These are phyloP conservation scores for Harpagoxenus sublaevis DNA, from an alignment of 2,888 invertebrate species.

Conservation along the genomic window DNA sequence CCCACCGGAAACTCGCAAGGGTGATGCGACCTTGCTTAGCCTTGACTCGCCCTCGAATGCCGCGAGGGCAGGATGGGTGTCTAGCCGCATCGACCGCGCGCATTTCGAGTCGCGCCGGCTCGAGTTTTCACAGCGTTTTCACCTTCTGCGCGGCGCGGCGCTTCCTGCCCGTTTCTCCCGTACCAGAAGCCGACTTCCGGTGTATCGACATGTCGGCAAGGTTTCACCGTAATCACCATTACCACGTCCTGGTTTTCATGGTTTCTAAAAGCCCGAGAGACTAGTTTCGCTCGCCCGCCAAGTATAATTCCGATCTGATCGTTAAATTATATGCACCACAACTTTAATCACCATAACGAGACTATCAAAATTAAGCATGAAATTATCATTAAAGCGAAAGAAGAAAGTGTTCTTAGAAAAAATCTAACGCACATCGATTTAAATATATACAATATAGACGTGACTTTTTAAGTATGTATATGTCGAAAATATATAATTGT, in stretches of 20 bases:
- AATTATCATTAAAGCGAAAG: background rate
- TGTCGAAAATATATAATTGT: background rate
- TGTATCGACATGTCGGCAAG: conserved; percentile 50
- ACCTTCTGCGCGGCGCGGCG: conserved; percentile 16
- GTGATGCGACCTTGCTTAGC: conserved; percentile 80
- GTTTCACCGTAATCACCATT: conserved; percentile 61
- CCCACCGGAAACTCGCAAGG: conserved; percentile 30
- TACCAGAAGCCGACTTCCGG: conserved; percentile 49
- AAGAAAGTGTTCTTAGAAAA: background rate
- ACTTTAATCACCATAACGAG: conserved; percentile 24
- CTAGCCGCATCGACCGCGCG: conserved; percentile 87
- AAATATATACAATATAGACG: background rate
- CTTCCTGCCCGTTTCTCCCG: conserved; percentile 42
- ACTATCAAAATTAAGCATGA: background rate
- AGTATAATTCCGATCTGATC: background rate
- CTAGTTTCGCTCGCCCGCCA: conserved; percentile 16
- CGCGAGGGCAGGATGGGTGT: conserved; percentile 85
- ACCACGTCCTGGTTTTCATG: conserved; percentile 60
- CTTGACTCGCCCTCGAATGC: conserved; percentile 85
- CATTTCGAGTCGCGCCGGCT: conserved; percentile 33
- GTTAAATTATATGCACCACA: conserved; percentile 20
- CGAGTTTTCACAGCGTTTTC: conserved; percentile 59
- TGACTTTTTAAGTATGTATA: background rate
- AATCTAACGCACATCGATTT: background rate
- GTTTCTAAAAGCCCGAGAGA: conserved; percentile 51